These are phyloP conservation scores for Pantelozetes paolii DNA, from an alignment of 2,888 invertebrate genomes.

Conservation along the genomic window DNA sequence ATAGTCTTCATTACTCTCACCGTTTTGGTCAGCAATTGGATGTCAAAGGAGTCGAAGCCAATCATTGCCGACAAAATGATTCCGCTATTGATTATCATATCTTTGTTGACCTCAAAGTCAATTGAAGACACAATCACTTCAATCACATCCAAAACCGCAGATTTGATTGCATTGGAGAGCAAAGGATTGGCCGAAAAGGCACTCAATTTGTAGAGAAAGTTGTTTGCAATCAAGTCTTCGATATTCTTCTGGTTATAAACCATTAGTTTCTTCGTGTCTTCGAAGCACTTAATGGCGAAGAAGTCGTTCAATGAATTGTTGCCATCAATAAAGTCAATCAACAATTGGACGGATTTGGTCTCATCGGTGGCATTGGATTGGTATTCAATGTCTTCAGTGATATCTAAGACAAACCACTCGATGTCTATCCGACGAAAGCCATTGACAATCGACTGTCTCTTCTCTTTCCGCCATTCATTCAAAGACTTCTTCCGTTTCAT, in stretches of 20 bases:
- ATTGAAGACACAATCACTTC: neutral
- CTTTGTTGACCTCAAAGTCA: neutral
- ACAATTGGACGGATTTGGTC: neutral
- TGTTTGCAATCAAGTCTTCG: neutral
- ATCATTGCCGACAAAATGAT: neutral
- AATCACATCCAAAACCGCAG: neutral
- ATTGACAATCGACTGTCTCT: neutral
- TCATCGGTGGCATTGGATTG: neutral
- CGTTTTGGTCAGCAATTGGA: slow-evolving; percentile 6
- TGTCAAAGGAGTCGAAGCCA: neutral
- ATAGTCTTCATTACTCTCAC: neutral
- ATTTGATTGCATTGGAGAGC: neutral
- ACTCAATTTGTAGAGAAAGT: neutral
- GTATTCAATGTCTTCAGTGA: neutral
- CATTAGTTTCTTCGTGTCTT: neutral
- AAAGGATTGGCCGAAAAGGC: neutral
- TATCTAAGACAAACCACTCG: neutral
- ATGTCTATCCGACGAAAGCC: neutral
- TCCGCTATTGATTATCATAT: neutral
- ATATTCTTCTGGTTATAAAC: neutral
- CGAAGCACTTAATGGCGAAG: neutral
- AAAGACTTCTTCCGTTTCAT: neutral
- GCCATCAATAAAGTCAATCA: neutral
- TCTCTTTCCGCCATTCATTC: neutral
- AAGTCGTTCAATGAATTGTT: neutral